Evolutionary conservation across 2,888 invertebrate genomes (phyloP).

Genomic region (Yponomeuta plumbellus): DNA sequence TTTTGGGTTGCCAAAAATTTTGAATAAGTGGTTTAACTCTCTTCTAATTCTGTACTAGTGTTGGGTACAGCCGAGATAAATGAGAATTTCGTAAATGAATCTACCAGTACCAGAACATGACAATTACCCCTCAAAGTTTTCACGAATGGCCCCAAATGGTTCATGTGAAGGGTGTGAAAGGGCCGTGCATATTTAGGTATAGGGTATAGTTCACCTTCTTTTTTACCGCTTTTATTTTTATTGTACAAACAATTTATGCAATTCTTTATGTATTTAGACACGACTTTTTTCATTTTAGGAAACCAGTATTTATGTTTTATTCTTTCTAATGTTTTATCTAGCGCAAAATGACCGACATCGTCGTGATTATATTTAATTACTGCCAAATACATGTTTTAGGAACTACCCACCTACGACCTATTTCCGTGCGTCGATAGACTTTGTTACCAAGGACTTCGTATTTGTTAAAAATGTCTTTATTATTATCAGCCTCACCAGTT

Average conservation of each 20-base stretch:
- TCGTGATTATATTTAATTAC: conserved; percentile 16
- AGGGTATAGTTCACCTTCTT: conserved; percentile 6
- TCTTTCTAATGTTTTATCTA: conserved; percentile 18
- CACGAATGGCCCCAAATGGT: conserved; percentile 26
- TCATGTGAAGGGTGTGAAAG: conserved; percentile 22
- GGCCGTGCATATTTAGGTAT: conserved; percentile 9
- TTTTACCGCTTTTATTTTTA: conserved; percentile 1
- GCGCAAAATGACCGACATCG: conserved; percentile 17
- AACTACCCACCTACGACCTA: conserved; percentile 19
- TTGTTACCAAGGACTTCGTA: conserved; percentile 18
- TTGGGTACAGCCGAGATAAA: conserved; percentile 16
- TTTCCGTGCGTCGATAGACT: conserved; percentile 16
- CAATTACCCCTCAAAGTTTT: conserved; percentile 15
- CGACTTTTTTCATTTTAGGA: conserved; percentile 17
- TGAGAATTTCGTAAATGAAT: conserved; percentile 21
- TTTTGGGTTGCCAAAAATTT: conserved; percentile 23
- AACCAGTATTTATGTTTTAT: conserved; percentile 20
- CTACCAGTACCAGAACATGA: conserved; percentile 19
- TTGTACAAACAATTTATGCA: conserved; percentile 18
- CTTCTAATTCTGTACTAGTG: conserved; percentile 17
- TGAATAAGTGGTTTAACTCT: conserved; percentile 18
- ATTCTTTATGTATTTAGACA: conserved; percentile 16
- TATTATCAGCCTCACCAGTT: conserved; percentile 17
- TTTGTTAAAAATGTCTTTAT: conserved; percentile 16
- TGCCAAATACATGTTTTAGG: conserved; percentile 18